A percentile compares a stretch with the other conserved stretches of the same genome.
These are phyloP conservation scores for Geodia barretti DNA, from an alignment of 37 sponge, comb jelly and placozoan species.

Conservation along the genomic window DNA sequence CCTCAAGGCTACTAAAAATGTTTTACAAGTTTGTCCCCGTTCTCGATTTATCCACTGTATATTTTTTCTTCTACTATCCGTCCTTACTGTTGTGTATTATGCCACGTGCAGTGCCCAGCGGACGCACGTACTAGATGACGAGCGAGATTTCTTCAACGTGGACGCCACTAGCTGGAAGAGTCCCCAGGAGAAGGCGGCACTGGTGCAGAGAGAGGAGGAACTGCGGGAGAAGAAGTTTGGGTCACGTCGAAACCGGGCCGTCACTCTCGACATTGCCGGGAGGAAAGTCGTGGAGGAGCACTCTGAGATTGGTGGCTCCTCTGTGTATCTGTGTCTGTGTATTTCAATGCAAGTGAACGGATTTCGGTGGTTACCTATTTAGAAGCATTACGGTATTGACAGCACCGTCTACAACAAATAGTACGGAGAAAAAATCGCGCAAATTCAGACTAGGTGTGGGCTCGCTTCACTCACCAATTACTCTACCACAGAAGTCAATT, in stretches of 20 bases:
- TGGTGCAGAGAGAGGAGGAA: constrained; percentile 64
- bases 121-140: constrained; percentile 93
- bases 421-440: too few relatives aligned
- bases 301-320: constrained; percentile 23
- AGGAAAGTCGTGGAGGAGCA: constrained; percentile 72
- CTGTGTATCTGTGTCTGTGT: not conserved
- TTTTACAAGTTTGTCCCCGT: constrained; percentile 18
- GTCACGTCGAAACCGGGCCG: constrained; percentile 43
- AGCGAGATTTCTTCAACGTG: constrained; percentile 83
- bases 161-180: constrained; percentile 85
- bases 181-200: constrained; percentile 46
- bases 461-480: too few relatives aligned
- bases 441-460: too few relatives aligned
- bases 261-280: constrained; percentile 94
- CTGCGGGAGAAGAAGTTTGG: constrained; percentile 58
- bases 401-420: too few relatives aligned
- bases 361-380: too few relatives aligned
- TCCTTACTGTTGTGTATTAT: not conserved
- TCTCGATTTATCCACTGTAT: too few relatives aligned
- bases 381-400: too few relatives aligned
- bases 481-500: too few relatives aligned
- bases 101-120: constrained; percentile 41
- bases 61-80: too few relatives aligned
- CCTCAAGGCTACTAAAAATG: too few relatives aligned
- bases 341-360: too few relatives aligned